Conservation (phyloP, 2,797 vertebrate species). For the Kryptopterus vitreolus region DNA sequence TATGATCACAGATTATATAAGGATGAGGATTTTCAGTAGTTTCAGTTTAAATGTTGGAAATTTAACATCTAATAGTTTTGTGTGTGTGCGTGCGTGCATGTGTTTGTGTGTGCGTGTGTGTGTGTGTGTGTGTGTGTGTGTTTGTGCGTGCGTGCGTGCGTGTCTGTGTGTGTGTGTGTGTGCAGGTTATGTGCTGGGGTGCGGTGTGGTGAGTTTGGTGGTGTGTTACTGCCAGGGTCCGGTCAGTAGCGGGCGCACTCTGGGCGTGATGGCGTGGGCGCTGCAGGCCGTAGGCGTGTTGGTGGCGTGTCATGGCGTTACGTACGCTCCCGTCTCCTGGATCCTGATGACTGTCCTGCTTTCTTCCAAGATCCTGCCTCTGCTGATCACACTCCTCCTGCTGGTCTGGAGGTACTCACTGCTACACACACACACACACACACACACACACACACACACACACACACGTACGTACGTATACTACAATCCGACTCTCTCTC, state of each 20-base stretch:
- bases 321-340: slow-evolving; percentile 64
- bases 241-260: slow-evolving; percentile 58
- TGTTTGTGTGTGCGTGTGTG: background rate
- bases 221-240: slow-evolving; percentile 75
- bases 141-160: background rate
- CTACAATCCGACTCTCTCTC: accelerated
- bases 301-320: slow-evolving; percentile 70
- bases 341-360: slow-evolving; percentile 62
- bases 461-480: no score
- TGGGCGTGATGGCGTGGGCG: slow-evolving; percentile 64
- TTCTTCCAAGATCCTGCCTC: slow-evolving; percentile 59
- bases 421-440: background rate
- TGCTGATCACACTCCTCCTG: slow-evolving; percentile 28
- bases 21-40: no score
- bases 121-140: background rate
- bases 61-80: background rate
- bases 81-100: background rate
- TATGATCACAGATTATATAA: no score
- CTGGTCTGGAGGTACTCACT: slow-evolving; percentile 63
- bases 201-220: slow-evolving; percentile 69
- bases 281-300: slow-evolving; percentile 67
- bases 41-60: no score
- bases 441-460: background rate
- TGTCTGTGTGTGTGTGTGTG: background rate
- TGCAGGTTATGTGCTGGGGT: slow-evolving; percentile 70